Conservation (phyloP, 2,888 invertebrate genomes). For the Platycheirus rosarum region DNA sequence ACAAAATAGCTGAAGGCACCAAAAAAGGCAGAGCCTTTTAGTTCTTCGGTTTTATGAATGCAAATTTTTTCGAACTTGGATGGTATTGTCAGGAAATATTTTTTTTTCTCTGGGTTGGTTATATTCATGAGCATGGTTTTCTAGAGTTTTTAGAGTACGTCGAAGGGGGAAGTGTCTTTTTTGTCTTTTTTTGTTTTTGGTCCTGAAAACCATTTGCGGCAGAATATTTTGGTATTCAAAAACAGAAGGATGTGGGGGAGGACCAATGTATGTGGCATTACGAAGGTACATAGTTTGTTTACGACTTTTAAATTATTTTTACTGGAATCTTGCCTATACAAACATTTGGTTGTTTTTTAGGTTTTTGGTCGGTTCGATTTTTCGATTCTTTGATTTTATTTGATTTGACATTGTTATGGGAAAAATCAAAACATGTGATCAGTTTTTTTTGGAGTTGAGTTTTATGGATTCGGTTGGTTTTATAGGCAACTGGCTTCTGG, state of each 20-base stretch:
- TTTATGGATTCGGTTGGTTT: slow-evolving; percentile 19
- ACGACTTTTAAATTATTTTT: slow-evolving; percentile 69
- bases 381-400: slow-evolving; percentile 29
- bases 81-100: slow-evolving; percentile 50
- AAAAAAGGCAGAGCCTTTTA: slow-evolving; percentile 36
- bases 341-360: not conserved
- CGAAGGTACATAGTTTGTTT: slow-evolving; percentile 57
- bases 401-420: slow-evolving; percentile 6
- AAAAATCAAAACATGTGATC: not conserved
- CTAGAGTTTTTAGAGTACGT: slow-evolving; percentile 7
- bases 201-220: slow-evolving; percentile 19
- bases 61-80: slow-evolving; percentile 68
- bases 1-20: slow-evolving; percentile 31
- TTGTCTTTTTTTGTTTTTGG: slow-evolving; percentile 7
- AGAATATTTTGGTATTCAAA: slow-evolving; percentile 25
- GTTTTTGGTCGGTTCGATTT: not conserved
- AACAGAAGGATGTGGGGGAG: slow-evolving; percentile 19
- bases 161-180: slow-evolving; percentile 29
- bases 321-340: slow-evolving; percentile 46
- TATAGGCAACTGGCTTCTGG: too few relatives aligned
- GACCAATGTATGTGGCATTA: slow-evolving; percentile 6
- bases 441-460: not conserved
- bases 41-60: slow-evolving; percentile 71
- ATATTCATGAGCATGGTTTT: slow-evolving; percentile 34
- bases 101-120: not conserved